These are phyloP conservation scores for Neoscelio sp. DNA, from an alignment of 2,888 invertebrate genomes.

Conservation along the genomic window DNA sequence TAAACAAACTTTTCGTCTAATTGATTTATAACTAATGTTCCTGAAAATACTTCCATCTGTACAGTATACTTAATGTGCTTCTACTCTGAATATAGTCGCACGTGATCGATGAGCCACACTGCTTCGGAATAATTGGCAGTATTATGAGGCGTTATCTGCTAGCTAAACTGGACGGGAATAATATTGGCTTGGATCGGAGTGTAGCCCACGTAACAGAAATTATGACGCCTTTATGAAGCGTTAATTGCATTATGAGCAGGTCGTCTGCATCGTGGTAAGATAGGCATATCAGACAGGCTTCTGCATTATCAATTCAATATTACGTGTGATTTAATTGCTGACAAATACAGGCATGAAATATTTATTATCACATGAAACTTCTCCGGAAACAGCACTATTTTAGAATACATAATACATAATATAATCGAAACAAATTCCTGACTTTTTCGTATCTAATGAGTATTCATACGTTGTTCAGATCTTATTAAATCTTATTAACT, in stretches of 20 bases:
- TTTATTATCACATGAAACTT: too few species aligned
- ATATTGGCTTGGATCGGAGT: slow-evolving; percentile 67
- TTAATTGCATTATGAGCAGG: slow-evolving; percentile 73
- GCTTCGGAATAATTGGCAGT: slow-evolving; percentile 71
- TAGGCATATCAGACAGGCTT: slow-evolving; percentile 10
- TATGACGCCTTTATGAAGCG: slow-evolving; percentile 74
- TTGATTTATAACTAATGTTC: not conserved
- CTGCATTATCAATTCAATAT: slow-evolving; percentile 19
- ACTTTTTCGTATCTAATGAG: too few species aligned
- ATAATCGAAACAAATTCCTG: too few species aligned
- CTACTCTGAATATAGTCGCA: slow-evolving; percentile 23
- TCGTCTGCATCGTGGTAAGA: slow-evolving; percentile 34
- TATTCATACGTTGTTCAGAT: too few species aligned
- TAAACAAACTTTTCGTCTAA: slow-evolving; percentile 7
- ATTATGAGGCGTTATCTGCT: slow-evolving; percentile 72
- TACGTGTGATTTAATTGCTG: not conserved
- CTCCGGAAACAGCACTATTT: too few species aligned
- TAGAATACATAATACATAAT: too few species aligned
- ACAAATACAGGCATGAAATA: slow-evolving; percentile 8
- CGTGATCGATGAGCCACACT: slow-evolving; percentile 70
- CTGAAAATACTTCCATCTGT: slow-evolving; percentile 1
- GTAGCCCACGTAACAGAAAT: slow-evolving; percentile 67
- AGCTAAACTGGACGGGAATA: slow-evolving; percentile 56
- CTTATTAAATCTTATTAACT: too few species aligned
- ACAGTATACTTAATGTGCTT: slow-evolving; percentile 26